Evolutionary conservation across 2,113 vertebrate species (phyloP), one percentile per base, ranked within the genome.

Genomic region (Hippocampus barbouri): DNA sequence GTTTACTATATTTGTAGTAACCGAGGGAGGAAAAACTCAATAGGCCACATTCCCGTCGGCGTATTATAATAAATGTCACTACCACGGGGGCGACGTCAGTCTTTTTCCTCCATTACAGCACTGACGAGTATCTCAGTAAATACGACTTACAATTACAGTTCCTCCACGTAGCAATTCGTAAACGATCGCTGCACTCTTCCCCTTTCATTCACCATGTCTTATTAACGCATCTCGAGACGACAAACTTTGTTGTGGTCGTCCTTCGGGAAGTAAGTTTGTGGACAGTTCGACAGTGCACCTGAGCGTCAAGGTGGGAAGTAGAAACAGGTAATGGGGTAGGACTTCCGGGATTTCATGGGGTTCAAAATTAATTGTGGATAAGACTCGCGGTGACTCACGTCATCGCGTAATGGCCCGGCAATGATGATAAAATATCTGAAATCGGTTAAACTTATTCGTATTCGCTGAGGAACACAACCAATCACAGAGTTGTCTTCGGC

Each of bases 41-140:
- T 21, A 9, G 7, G 5, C 5, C 7, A 8, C 1, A 49, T 10
- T 14, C 23, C 4, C 38, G 18, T 25, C 30, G 23, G 1, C 72
- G 10, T 40, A 16, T 56, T 15, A n/a, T 23, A 41, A 64, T 43
- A 40, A 63, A 76, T 80, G 86, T 79, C 64, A 73, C 67, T 77
- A 85, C 82, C 74, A 81, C 78, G 83, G 80, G 76, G 85, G 81
- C 80, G 56, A 66, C 79, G 83, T 87, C 82, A 80, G 12, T 69
- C 74, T 61, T 78, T 80, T 75, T 85, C 87, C 85, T 86, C 85
- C 86, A 88, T 88, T 89, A 74, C 57, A 79, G 70, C 80, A 84
- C 74, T 69, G 16, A 43, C 18, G 65, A 66, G 25, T 62, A 64
- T 70, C 21, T 74, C 40, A 30, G 63, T 73, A 65, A 76, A 82